Evolutionary conservation across 2,888 invertebrate species (phyloP), one percentile per base, ranked within the genome.

Genomic region (Siphlonurus alternatus): DNA sequence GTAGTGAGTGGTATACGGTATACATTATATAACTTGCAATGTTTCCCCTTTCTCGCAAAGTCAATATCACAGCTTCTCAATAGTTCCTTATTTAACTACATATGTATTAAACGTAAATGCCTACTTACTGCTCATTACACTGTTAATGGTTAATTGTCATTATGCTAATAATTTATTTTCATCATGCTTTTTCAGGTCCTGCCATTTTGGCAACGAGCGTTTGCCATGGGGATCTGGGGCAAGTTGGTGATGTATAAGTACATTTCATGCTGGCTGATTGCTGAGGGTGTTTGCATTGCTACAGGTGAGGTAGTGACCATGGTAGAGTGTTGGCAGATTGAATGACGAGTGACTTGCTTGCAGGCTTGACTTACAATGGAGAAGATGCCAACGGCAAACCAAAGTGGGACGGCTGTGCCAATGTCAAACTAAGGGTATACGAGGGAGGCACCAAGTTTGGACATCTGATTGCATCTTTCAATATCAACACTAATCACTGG

Each of bases 401-500:
- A 2, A 76, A 78, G 66, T 97, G 96, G 95, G 86, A 93, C 72
- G 96, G 91, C 1, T 89, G 93, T 72, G 87, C 87, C 66, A 98
- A 98, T 74, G 88, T 97, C 0, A 86, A 89, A 71, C 76, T 96
- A n/a, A 73, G 78, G 25, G 78, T 86, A 1, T 89, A 91, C 72
- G 96, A 97, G 76, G 83, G 84, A 53, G 88, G 92, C 2, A 86
- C 85, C 15, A 87, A 87, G 67, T 92, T 93, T 78, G 86, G 87
- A 66, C 87, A 93, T 71, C 89, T 93, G 73, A 92, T 98, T 59
- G 82, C 84, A 66, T 89, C 94, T 54, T 98, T 98, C 76, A 98
- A 98, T 76, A 89, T 88, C 66, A 96, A 96, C 75, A 98, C 98
- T 0, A 98, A 98, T 76, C 82, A 86, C 63, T 98, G 97, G 88